phyloP scores from a whole-genome alignment of 2,888 invertebrate species.

The Candidula unifasciata region DNA sequence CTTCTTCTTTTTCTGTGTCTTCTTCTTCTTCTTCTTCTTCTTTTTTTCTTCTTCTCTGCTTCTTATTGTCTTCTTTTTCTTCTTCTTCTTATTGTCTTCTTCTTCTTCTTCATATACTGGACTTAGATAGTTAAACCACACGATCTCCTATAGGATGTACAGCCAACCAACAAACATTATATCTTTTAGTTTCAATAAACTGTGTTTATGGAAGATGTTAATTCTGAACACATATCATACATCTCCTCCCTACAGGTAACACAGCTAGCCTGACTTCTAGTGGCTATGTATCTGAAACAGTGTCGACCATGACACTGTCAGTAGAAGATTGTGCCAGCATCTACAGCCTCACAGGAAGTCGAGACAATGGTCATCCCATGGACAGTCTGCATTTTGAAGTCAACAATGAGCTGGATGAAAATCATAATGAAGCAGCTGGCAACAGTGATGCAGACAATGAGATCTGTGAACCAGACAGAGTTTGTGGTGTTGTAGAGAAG shows the following conservation, averaged over 20 bases:
- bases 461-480: no score
- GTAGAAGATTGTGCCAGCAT: conserved; percentile 93
- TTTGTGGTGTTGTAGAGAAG: no score
- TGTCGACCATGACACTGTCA: conserved; percentile 92
- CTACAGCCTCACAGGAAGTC: conserved; percentile 92
- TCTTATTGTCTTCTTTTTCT: no score
- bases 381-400: conserved; percentile 52
- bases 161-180: background rate
- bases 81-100: no score
- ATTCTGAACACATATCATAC: conserved; percentile 57
- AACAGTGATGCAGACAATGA: no score
- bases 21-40: no score
- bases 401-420: conserved; percentile 56
- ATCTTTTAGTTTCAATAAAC: background rate
- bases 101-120: no score
- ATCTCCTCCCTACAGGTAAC: conserved; percentile 67
- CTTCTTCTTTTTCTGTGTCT: background rate
- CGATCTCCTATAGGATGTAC: no score
- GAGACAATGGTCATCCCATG: conserved; percentile 79
- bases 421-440: no score
- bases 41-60: no score
- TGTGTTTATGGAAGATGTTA: background rate
- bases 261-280: conserved; percentile 81
- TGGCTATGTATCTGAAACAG: conserved; percentile 87
- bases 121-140: no score